Percentiles rank a stretch among this genome's conserved stretches.
phyloP scores from a whole-genome alignment of 2,888 invertebrate genomes.

The Frankliniella fusca region DNA sequence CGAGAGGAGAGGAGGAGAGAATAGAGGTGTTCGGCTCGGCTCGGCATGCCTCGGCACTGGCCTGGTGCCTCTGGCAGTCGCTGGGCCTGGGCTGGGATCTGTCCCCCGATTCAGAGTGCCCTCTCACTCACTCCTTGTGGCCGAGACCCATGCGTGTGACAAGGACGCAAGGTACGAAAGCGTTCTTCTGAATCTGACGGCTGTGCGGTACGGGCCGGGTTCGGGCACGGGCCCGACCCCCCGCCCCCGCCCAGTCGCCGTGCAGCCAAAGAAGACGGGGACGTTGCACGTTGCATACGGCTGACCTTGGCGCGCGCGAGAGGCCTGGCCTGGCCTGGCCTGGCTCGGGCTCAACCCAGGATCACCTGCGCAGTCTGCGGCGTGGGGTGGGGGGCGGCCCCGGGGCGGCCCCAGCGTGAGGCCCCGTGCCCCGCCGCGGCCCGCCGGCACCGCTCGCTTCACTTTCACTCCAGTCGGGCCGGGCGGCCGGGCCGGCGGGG shows the following conservation, averaged over 20 bases:
- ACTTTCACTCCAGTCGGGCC: conserved; percentile 17
- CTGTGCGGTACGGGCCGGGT: no score
- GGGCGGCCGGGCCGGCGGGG: background rate
- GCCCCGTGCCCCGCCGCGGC: background rate
- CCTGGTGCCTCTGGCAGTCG: no score
- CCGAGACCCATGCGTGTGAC: no score
- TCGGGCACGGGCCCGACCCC: background rate
- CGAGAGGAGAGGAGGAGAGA: background rate
- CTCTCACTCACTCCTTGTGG: no score
- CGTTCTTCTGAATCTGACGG: no score
- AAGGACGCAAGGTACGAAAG: no score
- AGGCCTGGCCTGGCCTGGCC: background rate
- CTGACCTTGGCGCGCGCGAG: background rate
- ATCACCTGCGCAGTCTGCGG: background rate
- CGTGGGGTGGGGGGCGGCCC: background rate
- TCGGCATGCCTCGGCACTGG: background rate
- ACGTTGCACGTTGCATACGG: background rate
- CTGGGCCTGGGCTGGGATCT: no score
- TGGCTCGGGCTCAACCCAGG: background rate
- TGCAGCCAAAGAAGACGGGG: background rate
- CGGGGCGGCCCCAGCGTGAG: background rate
- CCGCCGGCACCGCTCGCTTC: background rate
- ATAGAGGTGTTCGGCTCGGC: no score
- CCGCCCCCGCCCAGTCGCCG: background rate
- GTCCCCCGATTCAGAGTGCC: no score